Evolutionary conservation across 2,888 invertebrate genomes (phyloP).

Genomic region (Leptodirus hochenwartii): DNA sequence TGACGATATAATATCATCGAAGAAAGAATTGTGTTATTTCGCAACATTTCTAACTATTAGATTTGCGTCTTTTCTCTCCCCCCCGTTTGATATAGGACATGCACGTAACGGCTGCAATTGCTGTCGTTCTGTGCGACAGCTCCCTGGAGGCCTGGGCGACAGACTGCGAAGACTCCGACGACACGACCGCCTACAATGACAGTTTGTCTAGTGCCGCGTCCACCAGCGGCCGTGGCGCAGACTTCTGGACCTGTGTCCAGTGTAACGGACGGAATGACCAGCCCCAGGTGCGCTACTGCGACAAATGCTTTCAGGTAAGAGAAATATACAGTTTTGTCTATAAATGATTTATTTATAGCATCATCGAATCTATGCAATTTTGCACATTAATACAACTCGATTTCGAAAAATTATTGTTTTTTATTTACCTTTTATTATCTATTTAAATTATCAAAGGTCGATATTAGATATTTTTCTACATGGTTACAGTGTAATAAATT

Average conservation of each 20-base stretch:
- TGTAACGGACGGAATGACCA: conserved; percentile 41
- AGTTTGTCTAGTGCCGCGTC: conserved; percentile 16
- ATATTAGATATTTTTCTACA: not conserved
- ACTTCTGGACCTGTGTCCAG: conserved; percentile 36
- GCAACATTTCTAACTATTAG: not conserved
- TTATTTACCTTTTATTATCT: not conserved
- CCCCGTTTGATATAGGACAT: conserved; percentile 12
- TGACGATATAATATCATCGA: not conserved
- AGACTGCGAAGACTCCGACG: conserved; percentile 23
- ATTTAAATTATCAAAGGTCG: conserved; percentile 12
- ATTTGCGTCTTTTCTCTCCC: too few species aligned
- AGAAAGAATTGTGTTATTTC: not conserved
- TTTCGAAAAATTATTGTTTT: too few species aligned
- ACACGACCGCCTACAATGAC: conserved; percentile 17
- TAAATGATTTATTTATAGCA: too few species aligned
- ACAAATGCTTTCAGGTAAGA: conserved; percentile 49
- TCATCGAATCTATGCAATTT: too few species aligned
- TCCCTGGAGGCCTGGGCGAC: conserved; percentile 23
- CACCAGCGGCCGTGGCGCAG: conserved; percentile 18
- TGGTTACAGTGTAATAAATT: not conserved
- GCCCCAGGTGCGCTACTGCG: conserved; percentile 47
- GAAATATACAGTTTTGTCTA: too few species aligned
- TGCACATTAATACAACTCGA: too few species aligned
- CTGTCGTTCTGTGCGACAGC: conserved; percentile 21
- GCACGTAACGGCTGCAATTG: conserved; percentile 18